These are phyloP conservation scores for Mormyrus iriodes DNA, from an alignment of 2,113 vertebrate species.

Conservation along the genomic window DNA sequence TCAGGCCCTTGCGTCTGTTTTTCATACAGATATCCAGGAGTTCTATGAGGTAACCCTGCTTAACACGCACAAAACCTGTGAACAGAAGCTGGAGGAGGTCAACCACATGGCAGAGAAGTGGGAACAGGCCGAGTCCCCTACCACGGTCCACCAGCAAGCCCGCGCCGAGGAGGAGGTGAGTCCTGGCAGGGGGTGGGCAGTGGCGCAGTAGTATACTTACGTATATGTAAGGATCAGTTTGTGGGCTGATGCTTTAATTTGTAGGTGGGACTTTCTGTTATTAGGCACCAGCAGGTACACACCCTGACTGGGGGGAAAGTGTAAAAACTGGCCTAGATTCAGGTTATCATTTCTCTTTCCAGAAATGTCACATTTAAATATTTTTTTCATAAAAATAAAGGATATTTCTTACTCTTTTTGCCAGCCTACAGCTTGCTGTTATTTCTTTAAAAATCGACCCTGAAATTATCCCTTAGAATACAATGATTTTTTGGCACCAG, in stretches of 20 bases:
- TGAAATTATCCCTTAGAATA: background rate
- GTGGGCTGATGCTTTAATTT: background rate
- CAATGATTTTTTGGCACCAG: background rate
- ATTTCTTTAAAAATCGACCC: background rate
- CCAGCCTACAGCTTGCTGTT: background rate
- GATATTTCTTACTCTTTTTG: background rate
- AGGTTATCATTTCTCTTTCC: background rate
- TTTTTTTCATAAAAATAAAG: background rate
- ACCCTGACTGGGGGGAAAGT: background rate
- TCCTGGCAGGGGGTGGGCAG: background rate
- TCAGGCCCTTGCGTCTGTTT: slow-evolving; percentile 21
- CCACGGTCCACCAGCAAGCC: slow-evolving; percentile 50
- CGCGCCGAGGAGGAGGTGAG: slow-evolving; percentile 61
- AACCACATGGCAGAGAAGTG: slow-evolving; percentile 80
- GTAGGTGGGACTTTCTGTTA: background rate
- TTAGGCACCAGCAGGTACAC: background rate
- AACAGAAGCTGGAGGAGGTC: slow-evolving; percentile 83
- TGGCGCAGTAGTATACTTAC: background rate
- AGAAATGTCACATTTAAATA: background rate
- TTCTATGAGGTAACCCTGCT: slow-evolving; percentile 89
- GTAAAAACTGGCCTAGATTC: background rate
- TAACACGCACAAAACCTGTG: slow-evolving; percentile 81
- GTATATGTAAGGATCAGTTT: background rate
- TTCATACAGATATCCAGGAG: slow-evolving; percentile 84
- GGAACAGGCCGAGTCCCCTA: slow-evolving; percentile 65